These are phyloP conservation scores for Cariama cristata DNA, from an alignment of 2,113 vertebrate species.

Conservation along the genomic window DNA sequence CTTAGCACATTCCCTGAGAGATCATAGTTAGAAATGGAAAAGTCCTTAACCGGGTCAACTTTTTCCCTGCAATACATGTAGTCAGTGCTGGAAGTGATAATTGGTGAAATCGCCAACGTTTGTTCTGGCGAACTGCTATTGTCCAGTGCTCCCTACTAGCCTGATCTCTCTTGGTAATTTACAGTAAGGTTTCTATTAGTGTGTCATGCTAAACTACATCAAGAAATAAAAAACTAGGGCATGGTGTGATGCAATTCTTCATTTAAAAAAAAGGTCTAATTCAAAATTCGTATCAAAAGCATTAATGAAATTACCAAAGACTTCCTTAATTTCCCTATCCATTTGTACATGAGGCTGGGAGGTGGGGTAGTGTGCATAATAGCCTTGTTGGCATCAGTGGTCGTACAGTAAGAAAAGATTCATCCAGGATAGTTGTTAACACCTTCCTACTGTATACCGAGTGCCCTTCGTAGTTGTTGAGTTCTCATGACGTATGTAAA, in stretches of 20 bases:
- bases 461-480: accelerated
- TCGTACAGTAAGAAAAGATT: background rate
- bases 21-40: conserved; percentile 18
- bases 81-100: background rate
- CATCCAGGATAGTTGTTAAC: background rate
- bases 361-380: background rate
- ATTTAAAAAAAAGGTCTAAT: background rate
- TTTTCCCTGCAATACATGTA: background rate
- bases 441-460: background rate
- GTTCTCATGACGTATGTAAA: background rate
- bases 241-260: background rate
- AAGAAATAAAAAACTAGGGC: background rate
- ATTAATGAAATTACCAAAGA: background rate
- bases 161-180: background rate
- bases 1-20: conserved; percentile 17
- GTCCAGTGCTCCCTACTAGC: background rate
- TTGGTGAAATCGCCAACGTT: accelerated
- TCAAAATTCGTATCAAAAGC: background rate
- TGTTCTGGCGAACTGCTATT: background rate
- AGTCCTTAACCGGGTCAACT: background rate
- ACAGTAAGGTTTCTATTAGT: background rate
- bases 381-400: background rate
- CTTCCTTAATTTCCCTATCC: background rate
- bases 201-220: background rate
- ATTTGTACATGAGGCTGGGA: background rate